Percentiles rank a stretch among this genome's conserved stretches.
Conservation (phyloP, 2,797 vertebrate species). For the Lagorchestes hirsutus region DNA sequence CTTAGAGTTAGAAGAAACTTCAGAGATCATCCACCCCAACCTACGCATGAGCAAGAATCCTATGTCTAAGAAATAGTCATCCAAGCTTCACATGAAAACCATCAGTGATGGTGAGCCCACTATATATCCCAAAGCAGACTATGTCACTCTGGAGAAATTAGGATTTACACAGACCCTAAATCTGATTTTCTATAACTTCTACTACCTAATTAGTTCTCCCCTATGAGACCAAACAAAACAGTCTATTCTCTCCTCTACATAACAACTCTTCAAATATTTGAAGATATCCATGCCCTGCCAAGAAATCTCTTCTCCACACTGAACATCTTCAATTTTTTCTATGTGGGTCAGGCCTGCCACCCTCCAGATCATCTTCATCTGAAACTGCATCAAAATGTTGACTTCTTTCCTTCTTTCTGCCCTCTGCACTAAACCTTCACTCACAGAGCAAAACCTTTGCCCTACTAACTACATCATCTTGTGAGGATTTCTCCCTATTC, state of each 20-base stretch:
- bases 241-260: background rate
- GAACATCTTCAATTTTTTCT: background rate
- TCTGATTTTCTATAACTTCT: background rate
- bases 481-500: background rate
- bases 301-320: background rate
- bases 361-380: background rate
- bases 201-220: background rate
- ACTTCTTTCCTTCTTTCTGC: background rate
- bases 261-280: background rate
- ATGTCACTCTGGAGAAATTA: background rate
- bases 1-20: background rate
- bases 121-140: background rate
- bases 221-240: background rate
- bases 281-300: background rate
- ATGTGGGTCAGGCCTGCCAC: background rate
- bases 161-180: background rate
- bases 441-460: constrained; percentile 2
- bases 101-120: background rate
- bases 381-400: background rate
- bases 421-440: background rate
- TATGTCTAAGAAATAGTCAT: background rate
- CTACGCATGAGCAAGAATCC: background rate
- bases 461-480: background rate
- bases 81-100: background rate
- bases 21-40: background rate